Evolutionary conservation across 2,797 vertebrate species (phyloP).

Genomic region (Craterocephalus amniculus): DNA sequence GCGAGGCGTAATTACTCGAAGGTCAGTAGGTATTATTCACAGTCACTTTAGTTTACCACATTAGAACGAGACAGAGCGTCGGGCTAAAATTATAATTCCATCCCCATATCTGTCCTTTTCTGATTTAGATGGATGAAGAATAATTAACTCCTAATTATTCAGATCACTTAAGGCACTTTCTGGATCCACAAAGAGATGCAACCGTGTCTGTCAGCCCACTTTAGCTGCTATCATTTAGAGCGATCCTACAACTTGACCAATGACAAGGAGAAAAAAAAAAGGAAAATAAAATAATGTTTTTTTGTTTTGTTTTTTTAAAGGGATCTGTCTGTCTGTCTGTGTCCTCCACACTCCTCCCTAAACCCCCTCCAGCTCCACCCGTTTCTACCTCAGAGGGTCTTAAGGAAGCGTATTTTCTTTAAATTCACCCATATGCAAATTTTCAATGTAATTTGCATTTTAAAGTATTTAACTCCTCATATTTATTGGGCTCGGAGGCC

Average conservation of each 20-base stretch:
- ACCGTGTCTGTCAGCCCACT: constrained; percentile 91
- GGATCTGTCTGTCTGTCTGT: constrained; percentile 80
- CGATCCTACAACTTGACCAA: constrained; percentile 94
- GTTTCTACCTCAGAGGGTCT: constrained; percentile 96
- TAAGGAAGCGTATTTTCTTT: constrained; percentile 97
- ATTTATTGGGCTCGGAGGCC: constrained; percentile 99
- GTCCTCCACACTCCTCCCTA: constrained; percentile 75
- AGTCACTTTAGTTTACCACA: constrained; percentile 99
- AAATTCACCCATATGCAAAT: constrained; percentile 99
- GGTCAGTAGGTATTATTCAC: constrained; percentile 99
- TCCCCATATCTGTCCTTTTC: constrained; percentile 99
- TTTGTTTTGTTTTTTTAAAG: constrained; percentile 38
- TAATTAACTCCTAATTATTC: constrained; percentile 99
- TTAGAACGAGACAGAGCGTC: constrained; percentile 95
- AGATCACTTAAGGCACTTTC: constrained; percentile 99
- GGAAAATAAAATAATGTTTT: constrained; percentile 4
- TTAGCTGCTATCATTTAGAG: constrained; percentile 95
- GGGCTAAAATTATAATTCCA: constrained; percentile 99
- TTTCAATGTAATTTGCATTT: constrained; percentile 97
- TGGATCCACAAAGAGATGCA: constrained; percentile 92
- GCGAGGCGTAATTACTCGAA: constrained; percentile 95
- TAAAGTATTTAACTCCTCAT: constrained; percentile 99
- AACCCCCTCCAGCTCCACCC: constrained; percentile 84
- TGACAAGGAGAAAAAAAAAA: constrained; percentile 86
- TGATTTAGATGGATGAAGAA: constrained; percentile 99